A percentile compares a stretch with the other conserved stretches of the same genome.
Conservation (phyloP, 2,888 invertebrate species). For the Micoletzkya japonica region DNA sequence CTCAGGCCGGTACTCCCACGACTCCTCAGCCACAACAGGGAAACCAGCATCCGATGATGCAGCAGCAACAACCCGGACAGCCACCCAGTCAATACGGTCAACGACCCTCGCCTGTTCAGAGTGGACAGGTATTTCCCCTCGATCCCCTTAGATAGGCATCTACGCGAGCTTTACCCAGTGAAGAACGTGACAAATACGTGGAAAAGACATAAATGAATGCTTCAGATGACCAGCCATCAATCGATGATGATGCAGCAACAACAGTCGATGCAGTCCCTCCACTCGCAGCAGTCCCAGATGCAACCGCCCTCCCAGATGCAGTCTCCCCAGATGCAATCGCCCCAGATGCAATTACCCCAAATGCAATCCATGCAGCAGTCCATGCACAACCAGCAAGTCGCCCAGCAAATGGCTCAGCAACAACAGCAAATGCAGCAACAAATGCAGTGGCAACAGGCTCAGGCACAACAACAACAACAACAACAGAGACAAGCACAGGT, state of each 20-base stretch:
- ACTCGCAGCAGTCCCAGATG: constrained; percentile 1
- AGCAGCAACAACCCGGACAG: background rate
- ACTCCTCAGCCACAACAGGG: constrained; percentile 5
- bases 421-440: background rate
- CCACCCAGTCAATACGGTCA: background rate
- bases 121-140: background rate
- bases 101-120: too few relatives aligned
- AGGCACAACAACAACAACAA: background rate
- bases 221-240: background rate
- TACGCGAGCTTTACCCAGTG: background rate
- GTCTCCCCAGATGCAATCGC: too few relatives aligned
- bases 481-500: constrained; percentile 7
- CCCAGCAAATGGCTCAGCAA: background rate
- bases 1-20: background rate
- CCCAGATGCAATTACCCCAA: too few relatives aligned
- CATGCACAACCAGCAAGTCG: too few relatives aligned
- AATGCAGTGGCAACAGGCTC: background rate
- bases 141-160: background rate
- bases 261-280: background rate
- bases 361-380: too few relatives aligned
- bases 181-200: background rate
- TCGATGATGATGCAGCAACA: background rate
- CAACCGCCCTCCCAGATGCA: too few relatives aligned
- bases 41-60: background rate
- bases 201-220: background rate